Conservation (phyloP, 2,888 invertebrate genomes). For the Mongoloraphidia duomilia region DNA sequence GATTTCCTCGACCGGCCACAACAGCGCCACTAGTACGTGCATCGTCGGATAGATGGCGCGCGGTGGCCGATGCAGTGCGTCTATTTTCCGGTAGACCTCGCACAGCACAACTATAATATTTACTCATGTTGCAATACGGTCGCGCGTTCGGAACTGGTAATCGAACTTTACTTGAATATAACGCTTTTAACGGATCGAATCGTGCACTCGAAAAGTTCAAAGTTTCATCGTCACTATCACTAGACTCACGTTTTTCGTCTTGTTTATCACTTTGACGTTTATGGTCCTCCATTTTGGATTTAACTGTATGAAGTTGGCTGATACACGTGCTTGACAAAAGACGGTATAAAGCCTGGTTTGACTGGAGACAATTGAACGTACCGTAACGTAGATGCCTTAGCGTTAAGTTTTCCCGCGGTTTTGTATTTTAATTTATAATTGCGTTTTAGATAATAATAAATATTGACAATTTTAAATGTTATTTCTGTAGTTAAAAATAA, state of each 20-base stretch:
- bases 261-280: too few species aligned
- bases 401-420: too few species aligned
- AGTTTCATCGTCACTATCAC: slow-evolving; percentile 25
- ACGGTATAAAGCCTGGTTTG: too few species aligned
- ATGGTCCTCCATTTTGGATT: slow-evolving; percentile 13
- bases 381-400: too few species aligned
- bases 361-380: too few species aligned
- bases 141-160: slow-evolving; percentile 43
- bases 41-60: not conserved
- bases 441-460: too few species aligned
- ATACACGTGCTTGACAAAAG: too few species aligned
- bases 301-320: slow-evolving; percentile 23
- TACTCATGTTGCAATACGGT: slow-evolving; percentile 51
- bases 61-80: slow-evolving; percentile 13
- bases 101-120: slow-evolving; percentile 30
- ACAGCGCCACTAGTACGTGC: too few species aligned
- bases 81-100: not conserved
- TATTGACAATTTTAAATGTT: too few species aligned
- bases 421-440: too few species aligned
- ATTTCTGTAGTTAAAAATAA: too few species aligned
- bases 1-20: too few species aligned
- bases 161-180: slow-evolving; percentile 41
- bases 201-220: slow-evolving; percentile 38
- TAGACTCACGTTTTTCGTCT: slow-evolving; percentile 1
- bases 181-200: slow-evolving; percentile 56